phyloP scores from a whole-genome alignment of 2,797 vertebrate species.

The Scomberomorus guttatus region DNA sequence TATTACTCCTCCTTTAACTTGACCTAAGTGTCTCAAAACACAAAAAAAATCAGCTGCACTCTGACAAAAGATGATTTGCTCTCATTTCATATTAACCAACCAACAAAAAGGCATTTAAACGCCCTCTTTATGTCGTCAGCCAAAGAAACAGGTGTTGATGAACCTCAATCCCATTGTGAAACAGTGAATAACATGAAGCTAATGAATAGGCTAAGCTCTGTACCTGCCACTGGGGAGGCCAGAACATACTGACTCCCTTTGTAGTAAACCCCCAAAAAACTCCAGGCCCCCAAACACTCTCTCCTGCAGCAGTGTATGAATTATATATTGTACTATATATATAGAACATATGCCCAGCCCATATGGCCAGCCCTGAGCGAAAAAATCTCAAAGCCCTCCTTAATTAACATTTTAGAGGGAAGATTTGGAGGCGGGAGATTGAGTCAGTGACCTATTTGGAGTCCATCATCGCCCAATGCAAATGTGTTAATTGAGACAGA shows the following conservation, averaged over 20 bases:
- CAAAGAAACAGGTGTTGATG: slow-evolving; percentile 80
- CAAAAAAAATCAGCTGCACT: slow-evolving; percentile 2
- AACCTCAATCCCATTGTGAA: slow-evolving; percentile 78
- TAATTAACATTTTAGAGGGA: slow-evolving; percentile 91
- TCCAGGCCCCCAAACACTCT: slow-evolving; percentile 75
- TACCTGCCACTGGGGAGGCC: slow-evolving; percentile 82
- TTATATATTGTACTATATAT: slow-evolving; percentile 89
- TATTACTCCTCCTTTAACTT: slow-evolving; percentile 1
- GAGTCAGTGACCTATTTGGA: slow-evolving; percentile 89
- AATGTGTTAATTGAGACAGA: slow-evolving; percentile 91
- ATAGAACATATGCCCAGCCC: slow-evolving; percentile 88
- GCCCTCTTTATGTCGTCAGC: slow-evolving; percentile 70
- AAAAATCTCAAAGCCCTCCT: slow-evolving; percentile 87
- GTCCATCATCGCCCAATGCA: slow-evolving; percentile 87
- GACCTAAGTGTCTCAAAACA: not conserved
- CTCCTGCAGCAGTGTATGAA: slow-evolving; percentile 86
- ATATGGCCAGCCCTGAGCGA: slow-evolving; percentile 88
- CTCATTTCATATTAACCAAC: slow-evolving; percentile 69
- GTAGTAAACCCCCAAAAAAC: slow-evolving; percentile 78
- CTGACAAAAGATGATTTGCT: slow-evolving; percentile 57
- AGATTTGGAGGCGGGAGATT: slow-evolving; percentile 85
- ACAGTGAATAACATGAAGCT: slow-evolving; percentile 77
- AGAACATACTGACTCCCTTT: slow-evolving; percentile 80
- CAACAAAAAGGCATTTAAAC: slow-evolving; percentile 65
- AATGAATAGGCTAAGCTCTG: slow-evolving; percentile 81